Evolutionary conservation across 2,888 invertebrate species (phyloP).

Genomic region (Ormyrus labotus): DNA sequence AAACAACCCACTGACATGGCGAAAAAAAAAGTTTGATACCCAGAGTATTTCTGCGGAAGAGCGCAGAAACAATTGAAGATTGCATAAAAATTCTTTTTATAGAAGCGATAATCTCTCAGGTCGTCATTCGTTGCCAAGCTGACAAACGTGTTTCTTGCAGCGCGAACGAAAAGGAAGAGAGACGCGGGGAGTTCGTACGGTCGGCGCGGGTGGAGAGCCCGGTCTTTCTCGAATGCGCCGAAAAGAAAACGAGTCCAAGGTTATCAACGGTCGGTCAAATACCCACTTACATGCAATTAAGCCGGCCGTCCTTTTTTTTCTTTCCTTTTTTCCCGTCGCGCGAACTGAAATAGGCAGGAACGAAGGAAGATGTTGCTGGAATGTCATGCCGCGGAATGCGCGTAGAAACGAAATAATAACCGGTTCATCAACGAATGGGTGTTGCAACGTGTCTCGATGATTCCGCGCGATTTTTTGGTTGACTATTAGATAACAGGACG

Average conservation of each 20-base stretch:
- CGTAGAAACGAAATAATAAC: not conserved
- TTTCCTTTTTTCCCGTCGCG: not conserved
- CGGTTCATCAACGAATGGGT: not conserved
- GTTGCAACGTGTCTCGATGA: conserved; percentile 25
- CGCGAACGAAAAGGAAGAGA: no score
- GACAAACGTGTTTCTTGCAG: no score
- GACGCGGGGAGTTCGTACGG: conserved; percentile 17
- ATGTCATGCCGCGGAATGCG: not conserved
- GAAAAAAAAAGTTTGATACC: no score
- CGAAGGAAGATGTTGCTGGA: no score
- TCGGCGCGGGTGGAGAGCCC: not conserved
- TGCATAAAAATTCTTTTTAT: no score
- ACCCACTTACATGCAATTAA: conserved; percentile 73
- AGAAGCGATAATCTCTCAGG: no score
- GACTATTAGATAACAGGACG: conserved; percentile 28
- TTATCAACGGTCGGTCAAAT: conserved; percentile 65
- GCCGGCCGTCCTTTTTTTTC: conserved; percentile 5
- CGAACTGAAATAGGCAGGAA: no score
- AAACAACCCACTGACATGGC: no score
- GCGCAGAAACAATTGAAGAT: no score
- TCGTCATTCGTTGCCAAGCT: no score
- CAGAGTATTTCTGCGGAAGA: no score
- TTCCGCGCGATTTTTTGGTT: conserved; percentile 11
- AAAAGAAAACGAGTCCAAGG: conserved; percentile 70
- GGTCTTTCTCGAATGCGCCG: not conserved